phyloP scores from a whole-genome alignment of 2,113 vertebrate genomes.

The Opisthocomus hoazin region DNA sequence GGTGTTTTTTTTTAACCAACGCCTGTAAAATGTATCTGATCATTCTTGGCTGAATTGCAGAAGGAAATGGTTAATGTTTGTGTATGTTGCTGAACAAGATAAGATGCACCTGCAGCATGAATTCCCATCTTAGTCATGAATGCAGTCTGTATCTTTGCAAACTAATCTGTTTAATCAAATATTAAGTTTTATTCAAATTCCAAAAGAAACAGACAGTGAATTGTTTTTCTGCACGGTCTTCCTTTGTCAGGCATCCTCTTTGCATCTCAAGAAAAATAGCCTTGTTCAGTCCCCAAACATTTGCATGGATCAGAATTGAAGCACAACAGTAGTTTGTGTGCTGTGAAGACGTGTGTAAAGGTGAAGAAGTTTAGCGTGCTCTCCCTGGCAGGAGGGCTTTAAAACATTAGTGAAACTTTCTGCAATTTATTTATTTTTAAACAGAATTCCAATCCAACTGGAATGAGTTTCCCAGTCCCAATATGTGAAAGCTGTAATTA shows the following conservation, averaged over 20 bases:
- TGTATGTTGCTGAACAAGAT: conserved; percentile 40
- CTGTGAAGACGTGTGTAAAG: conserved; percentile 57
- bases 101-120: conserved; percentile 67
- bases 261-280: conserved; percentile 89
- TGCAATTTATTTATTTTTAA: conserved; percentile 20
- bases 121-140: conserved; percentile 60
- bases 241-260: conserved; percentile 80
- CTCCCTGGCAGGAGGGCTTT: not conserved
- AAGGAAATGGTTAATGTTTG: conserved; percentile 53
- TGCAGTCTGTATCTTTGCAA: conserved; percentile 77
- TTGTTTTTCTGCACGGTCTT: conserved; percentile 75
- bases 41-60: not conserved
- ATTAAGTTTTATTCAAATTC: conserved; percentile 87
- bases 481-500: conserved; percentile 23
- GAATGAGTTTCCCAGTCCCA: not conserved
- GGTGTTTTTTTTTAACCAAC: not conserved
- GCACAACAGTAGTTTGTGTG: conserved; percentile 55
- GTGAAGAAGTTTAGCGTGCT: conserved; percentile 50
- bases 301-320: conserved; percentile 78
- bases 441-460: conserved; percentile 19
- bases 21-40: not conserved
- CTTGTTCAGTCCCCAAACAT: conserved; percentile 72
- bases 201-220: conserved; percentile 78
- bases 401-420: conserved; percentile 16
- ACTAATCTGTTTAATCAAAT: conserved; percentile 85